phyloP scores from a whole-genome alignment of 2,113 vertebrate genomes.

The Corythaixoides concolor region DNA sequence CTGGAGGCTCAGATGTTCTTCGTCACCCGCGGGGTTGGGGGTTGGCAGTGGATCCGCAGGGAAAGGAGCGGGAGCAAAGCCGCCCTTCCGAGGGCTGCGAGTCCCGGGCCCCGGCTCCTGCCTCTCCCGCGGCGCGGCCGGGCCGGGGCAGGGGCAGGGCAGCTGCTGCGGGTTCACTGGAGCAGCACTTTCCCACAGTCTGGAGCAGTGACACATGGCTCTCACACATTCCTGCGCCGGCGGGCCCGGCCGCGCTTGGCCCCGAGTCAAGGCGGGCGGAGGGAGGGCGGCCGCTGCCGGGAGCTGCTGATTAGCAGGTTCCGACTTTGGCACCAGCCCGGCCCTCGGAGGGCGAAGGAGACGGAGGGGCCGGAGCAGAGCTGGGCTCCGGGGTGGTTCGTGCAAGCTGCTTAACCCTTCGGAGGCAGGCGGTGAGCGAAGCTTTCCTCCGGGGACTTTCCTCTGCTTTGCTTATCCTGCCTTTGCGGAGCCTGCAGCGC shows the following conservation, averaged over 20 bases:
- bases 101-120: constrained; percentile 73
- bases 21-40: constrained; percentile 30
- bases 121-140: constrained; percentile 76
- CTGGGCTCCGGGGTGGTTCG: neutral
- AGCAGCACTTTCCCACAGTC: constrained; percentile 99
- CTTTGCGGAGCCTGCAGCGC: neutral
- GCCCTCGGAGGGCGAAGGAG: constrained; percentile 67
- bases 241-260: constrained; percentile 81
- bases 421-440: neutral
- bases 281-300: constrained; percentile 63
- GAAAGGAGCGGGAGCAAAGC: constrained; percentile 78
- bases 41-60: constrained; percentile 37
- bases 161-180: constrained; percentile 89
- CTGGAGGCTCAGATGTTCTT: constrained; percentile 51
- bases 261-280: constrained; percentile 72
- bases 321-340: constrained; percentile 77
- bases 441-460: neutral
- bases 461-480: neutral
- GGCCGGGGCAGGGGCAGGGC: constrained; percentile 76
- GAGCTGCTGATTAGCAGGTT: constrained; percentile 78
- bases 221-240: constrained; percentile 95
- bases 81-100: constrained; percentile 77
- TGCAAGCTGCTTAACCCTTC: constrained; percentile 9
- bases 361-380: constrained; percentile 43
- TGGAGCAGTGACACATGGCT: constrained; percentile 97